Evolutionary conservation across 2,113 vertebrate species (phyloP).

Genomic region (Salvelinus sp.): DNA sequence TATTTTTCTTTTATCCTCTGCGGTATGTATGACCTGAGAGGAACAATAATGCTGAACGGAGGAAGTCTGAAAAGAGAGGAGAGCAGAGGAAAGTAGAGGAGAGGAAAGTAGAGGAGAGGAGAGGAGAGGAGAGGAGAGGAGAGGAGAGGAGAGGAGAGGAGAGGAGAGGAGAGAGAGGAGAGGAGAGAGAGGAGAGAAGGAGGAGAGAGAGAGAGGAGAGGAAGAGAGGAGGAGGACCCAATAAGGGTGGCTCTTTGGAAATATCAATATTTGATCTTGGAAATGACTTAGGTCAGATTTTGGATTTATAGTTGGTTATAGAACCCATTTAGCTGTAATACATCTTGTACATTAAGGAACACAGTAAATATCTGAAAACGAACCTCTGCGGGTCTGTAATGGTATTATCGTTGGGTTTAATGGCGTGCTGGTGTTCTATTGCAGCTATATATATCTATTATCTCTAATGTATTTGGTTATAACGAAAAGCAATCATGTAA

Average conservation of each 20-base stretch:
- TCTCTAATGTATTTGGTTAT: neutral
- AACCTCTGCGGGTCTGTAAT: neutral
- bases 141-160: too few species aligned
- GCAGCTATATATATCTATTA: neutral
- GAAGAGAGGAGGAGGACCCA: conserved; percentile 13
- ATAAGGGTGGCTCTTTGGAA: conserved; percentile 37
- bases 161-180: too few species aligned
- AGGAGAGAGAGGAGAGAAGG: too few species aligned
- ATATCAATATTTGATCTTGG: conserved; percentile 66
- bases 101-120: too few species aligned
- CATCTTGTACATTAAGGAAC: neutral
- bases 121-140: too few species aligned
- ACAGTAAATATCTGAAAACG: neutral
- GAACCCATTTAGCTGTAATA: conserved; percentile 42
- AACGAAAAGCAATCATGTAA: neutral
- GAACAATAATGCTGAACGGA: conserved; percentile 51
- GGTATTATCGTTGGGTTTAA: neutral
- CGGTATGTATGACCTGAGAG: neutral
- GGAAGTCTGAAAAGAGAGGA: conserved; percentile 1
- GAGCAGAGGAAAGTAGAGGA: too few species aligned
- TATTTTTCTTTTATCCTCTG: neutral
- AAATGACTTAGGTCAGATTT: conserved; percentile 45
- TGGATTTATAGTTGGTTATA: conserved; percentile 21
- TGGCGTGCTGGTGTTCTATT: neutral
- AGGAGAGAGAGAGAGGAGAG: too few species aligned